phyloP scores from a whole-genome alignment of 2,113 vertebrate species.

The Cephalopholis sonnerati region DNA sequence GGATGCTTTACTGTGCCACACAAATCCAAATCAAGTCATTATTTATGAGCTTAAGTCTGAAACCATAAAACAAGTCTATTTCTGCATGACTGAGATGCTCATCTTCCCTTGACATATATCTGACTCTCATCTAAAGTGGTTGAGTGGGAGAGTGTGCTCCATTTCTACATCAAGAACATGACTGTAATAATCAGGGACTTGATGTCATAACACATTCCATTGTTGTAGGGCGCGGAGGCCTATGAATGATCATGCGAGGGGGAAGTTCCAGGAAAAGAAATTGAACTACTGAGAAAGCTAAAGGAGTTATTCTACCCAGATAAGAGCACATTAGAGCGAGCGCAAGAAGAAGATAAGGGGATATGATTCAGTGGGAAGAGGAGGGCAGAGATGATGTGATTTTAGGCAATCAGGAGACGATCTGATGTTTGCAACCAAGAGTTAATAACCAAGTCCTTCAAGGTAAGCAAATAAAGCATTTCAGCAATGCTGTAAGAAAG shows the following conservation, averaged over 20 bases:
- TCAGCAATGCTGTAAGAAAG: background rate
- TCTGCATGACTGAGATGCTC: background rate
- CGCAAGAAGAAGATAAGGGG: constrained; percentile 9
- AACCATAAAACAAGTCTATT: background rate
- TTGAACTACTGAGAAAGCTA: constrained; percentile 21
- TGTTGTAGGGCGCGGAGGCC: constrained; percentile 12
- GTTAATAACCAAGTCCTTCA: constrained; percentile 25
- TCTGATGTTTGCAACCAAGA: constrained; percentile 11
- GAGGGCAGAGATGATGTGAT: background rate
- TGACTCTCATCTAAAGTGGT: constrained; percentile 28
- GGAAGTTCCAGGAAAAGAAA: constrained; percentile 6
- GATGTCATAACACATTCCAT: constrained; percentile 38
- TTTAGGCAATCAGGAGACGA: constrained; percentile 15
- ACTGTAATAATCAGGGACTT: constrained; percentile 40
- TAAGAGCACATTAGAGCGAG: constrained; percentile 43
- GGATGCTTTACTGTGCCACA: background rate
- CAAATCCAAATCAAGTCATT: background rate
- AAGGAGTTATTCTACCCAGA: constrained; percentile 29
- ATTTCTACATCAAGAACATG: constrained; percentile 36
- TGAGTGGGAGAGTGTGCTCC: constrained; percentile 15
- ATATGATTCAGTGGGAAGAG: constrained; percentile 26
- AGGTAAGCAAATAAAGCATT: background rate
- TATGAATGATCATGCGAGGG: constrained; percentile 13
- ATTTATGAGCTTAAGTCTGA: background rate
- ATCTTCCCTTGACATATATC: constrained; percentile 1